A percentile compares a stretch with the other conserved stretches of the same genome.
Evolutionary conservation across 2,113 vertebrate species (phyloP).

Genomic region (Onychostruthus taczanowskii): DNA sequence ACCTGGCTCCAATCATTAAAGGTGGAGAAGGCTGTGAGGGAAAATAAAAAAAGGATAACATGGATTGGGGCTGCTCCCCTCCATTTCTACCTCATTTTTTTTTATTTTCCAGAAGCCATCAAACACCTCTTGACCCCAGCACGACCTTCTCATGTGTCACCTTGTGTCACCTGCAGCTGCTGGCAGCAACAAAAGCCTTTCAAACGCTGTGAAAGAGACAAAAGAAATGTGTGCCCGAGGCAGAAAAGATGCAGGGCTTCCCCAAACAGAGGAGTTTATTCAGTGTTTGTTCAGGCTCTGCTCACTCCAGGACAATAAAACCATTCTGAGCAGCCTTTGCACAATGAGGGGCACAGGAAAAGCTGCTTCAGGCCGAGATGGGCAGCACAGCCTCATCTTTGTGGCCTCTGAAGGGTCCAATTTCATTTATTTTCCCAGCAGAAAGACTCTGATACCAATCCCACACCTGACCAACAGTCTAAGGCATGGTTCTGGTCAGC

Average conservation of each 20-base stretch:
- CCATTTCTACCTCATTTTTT: not conserved
- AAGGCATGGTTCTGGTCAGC: not conserved
- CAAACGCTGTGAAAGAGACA: not conserved
- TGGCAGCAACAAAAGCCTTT: not conserved
- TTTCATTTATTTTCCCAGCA: not conserved
- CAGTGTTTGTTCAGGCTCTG: not conserved
- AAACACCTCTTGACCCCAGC: not conserved
- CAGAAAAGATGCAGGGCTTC: not conserved
- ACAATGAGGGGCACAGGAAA: not conserved
- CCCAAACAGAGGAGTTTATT: not conserved
- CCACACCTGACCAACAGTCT: not conserved
- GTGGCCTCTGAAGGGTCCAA: not conserved
- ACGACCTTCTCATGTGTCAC: not conserved
- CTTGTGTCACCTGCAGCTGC: not conserved
- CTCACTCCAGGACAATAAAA: not conserved
- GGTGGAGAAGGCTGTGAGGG: not conserved
- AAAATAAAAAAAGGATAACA: not conserved
- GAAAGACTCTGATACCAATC: not conserved
- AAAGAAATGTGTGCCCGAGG: fast-evolving
- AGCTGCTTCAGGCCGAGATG: not conserved
- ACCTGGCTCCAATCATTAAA: fast-evolving
- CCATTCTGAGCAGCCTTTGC: not conserved
- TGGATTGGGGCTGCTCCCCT: not conserved
- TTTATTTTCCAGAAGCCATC: not conserved
- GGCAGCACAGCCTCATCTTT: not conserved